Evolutionary conservation across 2,113 vertebrate species (phyloP), one percentile per base, ranked within the genome.

Genomic region (Hippolais icterina): DNA sequence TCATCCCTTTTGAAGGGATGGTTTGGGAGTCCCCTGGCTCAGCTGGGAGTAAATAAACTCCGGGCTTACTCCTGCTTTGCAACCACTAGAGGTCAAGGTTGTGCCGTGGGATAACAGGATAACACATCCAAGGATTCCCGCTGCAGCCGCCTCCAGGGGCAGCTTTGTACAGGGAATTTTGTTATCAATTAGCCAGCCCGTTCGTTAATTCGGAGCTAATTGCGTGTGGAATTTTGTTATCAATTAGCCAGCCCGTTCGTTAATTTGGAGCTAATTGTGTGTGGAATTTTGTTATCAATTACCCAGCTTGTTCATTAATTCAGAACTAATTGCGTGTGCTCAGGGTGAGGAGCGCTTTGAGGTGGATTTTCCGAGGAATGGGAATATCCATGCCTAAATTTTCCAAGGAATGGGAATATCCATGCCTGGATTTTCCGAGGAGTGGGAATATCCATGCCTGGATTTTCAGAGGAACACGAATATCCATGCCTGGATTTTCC

Each of bases 1-100:
- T 46, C 28, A 16, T 69, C 77, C 78, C 37, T 25, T 22, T 17
- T 5, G 9, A 28, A 15, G 15, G 29, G 37, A 15, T 31, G 24
- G 31, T 20, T 6, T 37, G 65, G 46, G 56, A 53, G 63, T 66
- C 15, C 52, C n/a, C 27, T 54, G 78, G 71, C 76, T 76, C 41
- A 7, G 70, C 65, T 1, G 3, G 39, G 31, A n/a, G 52, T n/a
- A 6, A 66, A 50, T 5, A 1, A 74, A 15, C 31, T 11, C 13
- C 47, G 4, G 31, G 19, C 80, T 10, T 92, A 0, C 83, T 90
- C 21, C 83, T 66, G 50, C 64, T 50, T 57, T 8, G 10, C 49
- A 23, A 4, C 98, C 98, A 61, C 98, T 97, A 98, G 98, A 98
- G 97, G 98, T 98, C 98, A 98, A 97, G 93, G 77, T 97, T 97